Base-by-base conservation (phyloP, 2,797 vertebrate species). In the Chelon auratus region DNA sequence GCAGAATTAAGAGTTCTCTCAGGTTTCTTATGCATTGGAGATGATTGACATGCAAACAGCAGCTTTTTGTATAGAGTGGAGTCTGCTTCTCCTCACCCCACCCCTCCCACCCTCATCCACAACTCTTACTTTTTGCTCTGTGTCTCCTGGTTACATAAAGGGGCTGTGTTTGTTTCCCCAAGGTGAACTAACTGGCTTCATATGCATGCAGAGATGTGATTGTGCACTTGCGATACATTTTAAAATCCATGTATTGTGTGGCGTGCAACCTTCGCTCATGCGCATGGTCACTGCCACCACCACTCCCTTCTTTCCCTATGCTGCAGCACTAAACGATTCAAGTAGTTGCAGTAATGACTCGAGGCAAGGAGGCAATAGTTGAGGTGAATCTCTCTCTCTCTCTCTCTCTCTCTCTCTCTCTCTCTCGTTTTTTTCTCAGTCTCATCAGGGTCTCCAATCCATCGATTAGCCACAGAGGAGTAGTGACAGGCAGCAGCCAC, bases 401-500 rank as follows among this genome's bases (percentile, higher is more conserved):
- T 60, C 52, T 72, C 42, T 13, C 15, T 40, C 15, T 43, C 42
- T 17, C 14, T 43, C 42, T 68, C 78, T 60, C 52, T 72, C 42
- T 12, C 15, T 40, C 15, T 22, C 22, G 22, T 22, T 22, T 43
- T 15, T 17, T 15, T 43, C 15, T 55, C 39, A 0, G 43, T 69
- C 80, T 80, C 79, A 72, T 87, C 80, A 80, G 66, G 37, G 17
- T 80, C 81, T 78, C 86, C 81, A 86, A 82, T 78, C 63, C 81
- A 85, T 89, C 40, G 85, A 92, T 92, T 85, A 83, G 80, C 81
- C 70, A 45, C 69, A 79, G 78, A 76, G 74, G 69, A 77, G 66
- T 24, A 79, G 75, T 77, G 82, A 85, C 79, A 72, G 74, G 75
- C 82, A 72, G 77, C 75, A 83, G 88, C 82, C 78, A 79, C 82